Conservation (phyloP, 1,140 invertebrate genomes). For the Bombus sibiricus region DNA sequence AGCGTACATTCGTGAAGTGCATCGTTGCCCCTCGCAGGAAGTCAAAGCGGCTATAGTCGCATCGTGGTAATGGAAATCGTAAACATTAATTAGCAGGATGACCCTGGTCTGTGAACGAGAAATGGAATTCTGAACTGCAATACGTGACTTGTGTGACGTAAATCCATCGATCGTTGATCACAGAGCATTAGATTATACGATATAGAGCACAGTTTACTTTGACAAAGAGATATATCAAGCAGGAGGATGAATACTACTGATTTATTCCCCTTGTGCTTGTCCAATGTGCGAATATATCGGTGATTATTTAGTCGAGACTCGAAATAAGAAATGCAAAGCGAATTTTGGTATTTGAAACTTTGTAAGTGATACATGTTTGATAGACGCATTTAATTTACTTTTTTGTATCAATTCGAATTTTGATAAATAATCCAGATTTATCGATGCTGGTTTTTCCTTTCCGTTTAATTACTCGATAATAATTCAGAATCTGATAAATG, state of each 20-base stretch:
- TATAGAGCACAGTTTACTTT: neutral
- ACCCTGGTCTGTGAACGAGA: slow-evolving; percentile 62
- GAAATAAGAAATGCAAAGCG: neutral
- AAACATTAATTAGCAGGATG: slow-evolving; percentile 77
- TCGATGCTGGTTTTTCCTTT: too few relatives aligned
- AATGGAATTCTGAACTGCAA: slow-evolving; percentile 67
- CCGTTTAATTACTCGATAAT: neutral
- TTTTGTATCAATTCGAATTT: neutral
- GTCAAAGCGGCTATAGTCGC: slow-evolving; percentile 69
- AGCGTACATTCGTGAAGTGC: slow-evolving; percentile 22
- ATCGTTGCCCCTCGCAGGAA: slow-evolving; percentile 66
- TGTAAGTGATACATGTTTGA: too few relatives aligned
- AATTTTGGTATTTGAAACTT: neutral
- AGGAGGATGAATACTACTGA: neutral
- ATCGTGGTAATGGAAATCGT: slow-evolving; percentile 77
- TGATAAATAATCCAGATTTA: neutral
- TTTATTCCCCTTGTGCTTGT: neutral
- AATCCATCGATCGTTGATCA: slow-evolving; percentile 7
- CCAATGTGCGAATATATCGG: neutral
- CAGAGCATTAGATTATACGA: neutral
- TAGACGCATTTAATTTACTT: neutral
- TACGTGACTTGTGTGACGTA: neutral
- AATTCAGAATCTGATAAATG: neutral
- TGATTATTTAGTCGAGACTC: neutral
- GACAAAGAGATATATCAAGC: neutral